Evolutionary conservation across 2,797 vertebrate genomes (phyloP).

Genomic region (Thamnophis elegans): DNA sequence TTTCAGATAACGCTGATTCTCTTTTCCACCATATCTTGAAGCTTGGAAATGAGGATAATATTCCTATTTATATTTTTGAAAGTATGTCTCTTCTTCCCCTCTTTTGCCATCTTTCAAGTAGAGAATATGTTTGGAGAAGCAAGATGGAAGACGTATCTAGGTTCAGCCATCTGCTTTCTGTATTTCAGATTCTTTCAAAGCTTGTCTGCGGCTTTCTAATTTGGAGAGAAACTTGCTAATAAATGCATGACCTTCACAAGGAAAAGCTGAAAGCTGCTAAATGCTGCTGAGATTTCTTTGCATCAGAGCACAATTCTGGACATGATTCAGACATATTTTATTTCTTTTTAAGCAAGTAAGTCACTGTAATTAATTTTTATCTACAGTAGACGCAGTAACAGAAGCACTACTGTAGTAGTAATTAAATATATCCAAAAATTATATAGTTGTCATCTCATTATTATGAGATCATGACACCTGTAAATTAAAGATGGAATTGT

Average conservation of each 20-base stretch:
- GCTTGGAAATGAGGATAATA: not conserved
- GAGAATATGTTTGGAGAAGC: not conserved
- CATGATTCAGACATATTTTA: not conserved
- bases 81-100: not conserved
- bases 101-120: not conserved
- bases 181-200: not conserved
- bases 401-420: not conserved
- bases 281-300: not conserved
- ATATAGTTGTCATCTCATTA: not conserved
- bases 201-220: slow-evolving; percentile 8
- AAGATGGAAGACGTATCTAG: not conserved
- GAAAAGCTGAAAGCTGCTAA: not conserved
- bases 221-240: not conserved
- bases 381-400: not conserved
- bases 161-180: slow-evolving; percentile 18
- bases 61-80: not conserved
- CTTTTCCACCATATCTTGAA: not conserved
- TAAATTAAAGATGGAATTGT: not conserved
- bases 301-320: not conserved
- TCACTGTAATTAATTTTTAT: not conserved
- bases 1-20: not conserved
- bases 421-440: not conserved
- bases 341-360: not conserved
- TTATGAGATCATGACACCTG: not conserved
- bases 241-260: slow-evolving; percentile 3